Evolutionary conservation across 2,113 vertebrate species (phyloP).

Genomic region (Chaetodon auriga): DNA sequence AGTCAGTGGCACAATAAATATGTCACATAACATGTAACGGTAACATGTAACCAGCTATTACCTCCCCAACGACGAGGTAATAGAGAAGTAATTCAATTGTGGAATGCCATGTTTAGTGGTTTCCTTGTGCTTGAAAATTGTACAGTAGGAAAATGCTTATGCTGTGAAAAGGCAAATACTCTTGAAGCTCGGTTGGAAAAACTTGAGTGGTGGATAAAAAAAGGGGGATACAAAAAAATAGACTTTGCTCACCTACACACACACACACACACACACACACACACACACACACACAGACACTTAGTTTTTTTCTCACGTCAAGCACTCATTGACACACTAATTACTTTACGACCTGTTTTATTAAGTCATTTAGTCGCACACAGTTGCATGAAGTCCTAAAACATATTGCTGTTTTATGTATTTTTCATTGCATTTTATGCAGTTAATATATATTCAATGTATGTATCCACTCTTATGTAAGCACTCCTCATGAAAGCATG

Average conservation of each 20-base stretch:
- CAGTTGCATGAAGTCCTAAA: slow-evolving; percentile 7
- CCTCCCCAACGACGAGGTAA: slow-evolving; percentile 36
- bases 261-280: not conserved
- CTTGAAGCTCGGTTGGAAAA: slow-evolving; percentile 29
- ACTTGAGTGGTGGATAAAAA: slow-evolving; percentile 16
- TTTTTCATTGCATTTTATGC: slow-evolving; percentile 37
- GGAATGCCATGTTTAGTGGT: slow-evolving; percentile 61
- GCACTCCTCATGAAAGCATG: slow-evolving; percentile 20
- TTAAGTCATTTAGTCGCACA: slow-evolving; percentile 15
- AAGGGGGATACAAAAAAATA: not conserved
- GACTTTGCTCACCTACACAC: not conserved
- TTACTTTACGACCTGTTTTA: slow-evolving; percentile 13
- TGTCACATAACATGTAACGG: slow-evolving; percentile 54
- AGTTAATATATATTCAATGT: slow-evolving; percentile 20
- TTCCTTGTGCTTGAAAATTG: slow-evolving; percentile 49
- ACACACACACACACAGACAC: not conserved
- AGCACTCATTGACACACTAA: slow-evolving; percentile 6
- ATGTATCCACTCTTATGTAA: slow-evolving; percentile 26
- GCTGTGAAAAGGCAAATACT: slow-evolving; percentile 37
- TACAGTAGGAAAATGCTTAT: slow-evolving; percentile 45
- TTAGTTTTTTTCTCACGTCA: not conserved
- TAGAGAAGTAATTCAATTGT: slow-evolving; percentile 41
- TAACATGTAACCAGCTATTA: slow-evolving; percentile 60
- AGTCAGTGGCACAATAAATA: slow-evolving; percentile 58
- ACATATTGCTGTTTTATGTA: slow-evolving; percentile 19